Evolutionary conservation across 2,113 vertebrate genomes (phyloP), one percentile per base, ranked within the genome.

Genomic region (Ciconia maguari): DNA sequence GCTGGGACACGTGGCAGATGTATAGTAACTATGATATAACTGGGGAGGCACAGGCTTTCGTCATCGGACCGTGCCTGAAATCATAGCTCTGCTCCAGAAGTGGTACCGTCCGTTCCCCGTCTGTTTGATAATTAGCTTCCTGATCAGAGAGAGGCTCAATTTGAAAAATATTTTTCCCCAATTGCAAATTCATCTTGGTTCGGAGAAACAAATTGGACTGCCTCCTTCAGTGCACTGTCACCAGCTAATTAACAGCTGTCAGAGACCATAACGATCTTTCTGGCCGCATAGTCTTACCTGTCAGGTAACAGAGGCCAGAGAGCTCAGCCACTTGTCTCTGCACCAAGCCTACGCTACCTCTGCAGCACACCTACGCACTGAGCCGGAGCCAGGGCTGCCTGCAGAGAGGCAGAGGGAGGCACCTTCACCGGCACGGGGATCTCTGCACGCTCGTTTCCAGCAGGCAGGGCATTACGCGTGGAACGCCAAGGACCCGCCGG

Each of bases 241-340:
- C 5, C 58, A 52, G 64, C 9, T 41, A 16, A 34, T n/a, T 14
- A 82, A 26, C 9, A 48, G 51, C 36, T 66, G 13, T 7, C 13
- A 22, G 13, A 29, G 51, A 24, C 9, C 30, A 2, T 6, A 18
- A 8, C 0, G 30, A 42, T 25, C 55, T 21, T 32, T 16, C 26
- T 7, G 51, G 83, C 52, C 60, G 10, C 0, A 0, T 2, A 13
- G 44, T 6, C 54, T 2, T 4, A 13, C 36, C 68, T 24, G 22
- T 2, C 26, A 13, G 68, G 25, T 7, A 46, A 5, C 5, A 10
- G 13, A 16, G 36, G 36, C 36, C 46, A 13, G 22, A 13, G 49
- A 42, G 58, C 71, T 55, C 32, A 10, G 65, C 19, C 72, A 11
- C 5, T 2, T 17, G 13, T 7, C 61, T 21, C 82, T 13, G 51